Percentiles rank a stretch among this genome's conserved stretches.
These are phyloP conservation scores for Drosophila acutilabella DNA, from an alignment of 2,888 invertebrate species.

Conservation along the genomic window DNA sequence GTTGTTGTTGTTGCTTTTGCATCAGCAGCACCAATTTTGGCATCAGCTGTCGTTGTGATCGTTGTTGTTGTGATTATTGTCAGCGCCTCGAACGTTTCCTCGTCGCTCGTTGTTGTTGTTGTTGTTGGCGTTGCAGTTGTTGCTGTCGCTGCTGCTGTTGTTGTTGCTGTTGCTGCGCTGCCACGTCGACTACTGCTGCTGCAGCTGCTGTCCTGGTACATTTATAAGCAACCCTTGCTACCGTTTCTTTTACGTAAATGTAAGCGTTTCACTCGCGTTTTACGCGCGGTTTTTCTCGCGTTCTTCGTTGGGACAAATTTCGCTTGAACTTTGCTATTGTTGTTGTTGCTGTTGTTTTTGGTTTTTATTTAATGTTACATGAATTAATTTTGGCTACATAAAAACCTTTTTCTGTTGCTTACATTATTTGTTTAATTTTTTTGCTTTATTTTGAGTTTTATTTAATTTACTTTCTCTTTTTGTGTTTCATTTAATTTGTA, in stretches of 20 bases:
- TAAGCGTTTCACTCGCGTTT: slow-evolving; percentile 29
- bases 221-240: slow-evolving; percentile 76
- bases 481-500: slow-evolving; percentile 6
- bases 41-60: slow-evolving; percentile 60
- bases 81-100: slow-evolving; percentile 58
- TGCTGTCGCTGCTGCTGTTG: slow-evolving; percentile 49
- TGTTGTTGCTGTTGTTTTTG: slow-evolving; percentile 8
- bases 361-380: background rate
- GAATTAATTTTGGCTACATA: slow-evolving; percentile 44
- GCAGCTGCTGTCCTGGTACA: slow-evolving; percentile 84
- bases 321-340: slow-evolving; percentile 15
- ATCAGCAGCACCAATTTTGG: slow-evolving; percentile 32
- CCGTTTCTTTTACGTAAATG: slow-evolving; percentile 16
- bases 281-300: slow-evolving; percentile 7
- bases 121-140: slow-evolving; percentile 29
- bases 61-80: slow-evolving; percentile 74
- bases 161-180: slow-evolving; percentile 63
- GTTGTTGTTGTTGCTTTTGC: slow-evolving; percentile 37
- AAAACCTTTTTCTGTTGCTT: background rate
- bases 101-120: slow-evolving; percentile 44
- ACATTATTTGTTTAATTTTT: slow-evolving; percentile 14
- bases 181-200: slow-evolving; percentile 83
- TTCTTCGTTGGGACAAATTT: slow-evolving; percentile 2
- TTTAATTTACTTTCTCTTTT: background rate
- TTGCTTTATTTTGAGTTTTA: background rate